A percentile compares a stretch with the other conserved stretches of the same genome.
phyloP scores from a whole-genome alignment of 2,113 vertebrate genomes.

The Rhipidura dahli region DNA sequence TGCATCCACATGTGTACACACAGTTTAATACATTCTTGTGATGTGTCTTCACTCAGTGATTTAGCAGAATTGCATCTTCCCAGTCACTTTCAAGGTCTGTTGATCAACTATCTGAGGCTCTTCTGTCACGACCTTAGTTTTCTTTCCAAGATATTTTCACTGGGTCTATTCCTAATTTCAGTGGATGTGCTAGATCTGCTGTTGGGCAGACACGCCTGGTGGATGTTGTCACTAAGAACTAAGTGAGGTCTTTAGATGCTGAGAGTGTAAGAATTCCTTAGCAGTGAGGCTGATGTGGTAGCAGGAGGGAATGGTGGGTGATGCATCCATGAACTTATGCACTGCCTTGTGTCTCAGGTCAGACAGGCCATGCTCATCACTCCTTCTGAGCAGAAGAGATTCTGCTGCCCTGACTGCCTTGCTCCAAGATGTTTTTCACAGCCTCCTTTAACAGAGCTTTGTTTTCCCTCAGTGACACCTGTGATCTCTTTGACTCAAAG shows the following conservation, averaged over 20 bases:
- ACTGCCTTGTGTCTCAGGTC: not conserved
- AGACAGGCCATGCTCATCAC: not conserved
- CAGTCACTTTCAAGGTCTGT: not conserved
- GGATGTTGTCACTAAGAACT: not conserved
- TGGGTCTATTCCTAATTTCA: not conserved
- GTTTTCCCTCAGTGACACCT: not conserved
- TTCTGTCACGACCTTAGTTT: not conserved
- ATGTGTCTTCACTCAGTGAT: not conserved
- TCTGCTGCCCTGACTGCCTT: not conserved
- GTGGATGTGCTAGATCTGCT: accelerated
- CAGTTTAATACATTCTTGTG: not conserved
- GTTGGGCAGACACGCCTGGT: accelerated
- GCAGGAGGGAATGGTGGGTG: not conserved
- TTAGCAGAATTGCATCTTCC: not conserved
- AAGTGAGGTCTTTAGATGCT: not conserved
- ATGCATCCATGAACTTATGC: not conserved
- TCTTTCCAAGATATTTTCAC: not conserved
- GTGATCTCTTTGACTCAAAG: not conserved
- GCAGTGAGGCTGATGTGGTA: not conserved
- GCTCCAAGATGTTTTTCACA: not conserved
- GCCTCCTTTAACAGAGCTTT: not conserved
- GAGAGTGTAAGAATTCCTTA: not conserved
- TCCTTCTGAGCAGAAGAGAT: not conserved
- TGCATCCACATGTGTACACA: too few relatives aligned
- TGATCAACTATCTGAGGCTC: not conserved